A percentile compares a stretch with the other conserved stretches of the same genome.
Evolutionary conservation across 2,888 invertebrate genomes (phyloP).

Genomic region (Caenorhabditis becei): DNA sequence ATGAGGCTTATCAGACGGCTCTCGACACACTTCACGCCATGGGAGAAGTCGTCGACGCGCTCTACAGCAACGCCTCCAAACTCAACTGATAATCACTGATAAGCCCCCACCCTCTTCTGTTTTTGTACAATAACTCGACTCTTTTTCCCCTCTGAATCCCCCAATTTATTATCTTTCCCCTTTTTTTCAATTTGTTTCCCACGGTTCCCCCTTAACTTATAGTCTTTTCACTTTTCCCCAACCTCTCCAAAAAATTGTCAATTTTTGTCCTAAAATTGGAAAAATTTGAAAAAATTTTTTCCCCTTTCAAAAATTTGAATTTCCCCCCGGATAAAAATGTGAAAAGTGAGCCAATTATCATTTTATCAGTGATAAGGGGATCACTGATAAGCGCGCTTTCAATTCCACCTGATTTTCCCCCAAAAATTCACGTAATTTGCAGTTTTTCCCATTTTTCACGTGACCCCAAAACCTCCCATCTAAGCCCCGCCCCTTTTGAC

Average conservation of each 20-base stretch:
- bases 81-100: slow-evolving; percentile 83
- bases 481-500: too few relatives aligned
- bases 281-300: too few relatives aligned
- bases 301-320: not conserved
- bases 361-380: too few relatives aligned
- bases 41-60: slow-evolving; percentile 95
- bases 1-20: slow-evolving; percentile 97
- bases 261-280: too few relatives aligned
- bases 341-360: not conserved
- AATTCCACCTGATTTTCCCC: too few relatives aligned
- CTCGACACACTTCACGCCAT: slow-evolving; percentile 98
- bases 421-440: too few relatives aligned
- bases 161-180: not conserved
- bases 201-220: slow-evolving; percentile 25
- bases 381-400: too few relatives aligned
- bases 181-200: slow-evolving; percentile 6
- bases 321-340: not conserved
- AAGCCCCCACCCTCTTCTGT: not conserved
- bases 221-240: slow-evolving; percentile 27
- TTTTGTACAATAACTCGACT: slow-evolving; percentile 54
- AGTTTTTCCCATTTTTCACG: too few relatives aligned
- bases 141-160: not conserved
- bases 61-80: slow-evolving; percentile 99
- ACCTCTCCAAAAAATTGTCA: not conserved
- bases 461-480: too few relatives aligned